These are phyloP conservation scores for Sebastes minor DNA, from an alignment of 2,797 vertebrate species.

Conservation along the genomic window DNA sequence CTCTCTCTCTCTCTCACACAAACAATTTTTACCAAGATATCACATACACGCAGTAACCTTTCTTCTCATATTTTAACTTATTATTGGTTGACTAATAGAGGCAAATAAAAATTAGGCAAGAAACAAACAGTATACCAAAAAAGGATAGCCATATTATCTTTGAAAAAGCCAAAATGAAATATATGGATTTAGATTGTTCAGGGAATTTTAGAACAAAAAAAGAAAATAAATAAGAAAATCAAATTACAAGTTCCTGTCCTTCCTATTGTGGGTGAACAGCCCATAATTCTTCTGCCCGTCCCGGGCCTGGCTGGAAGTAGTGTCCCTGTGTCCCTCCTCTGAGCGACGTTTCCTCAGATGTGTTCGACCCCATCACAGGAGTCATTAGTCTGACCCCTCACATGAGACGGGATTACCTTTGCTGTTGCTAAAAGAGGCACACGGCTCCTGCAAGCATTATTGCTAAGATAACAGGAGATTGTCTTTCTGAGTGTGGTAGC, in stretches of 20 bases:
- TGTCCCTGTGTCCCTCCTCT: background rate
- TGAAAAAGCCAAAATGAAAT: background rate
- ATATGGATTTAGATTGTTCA: background rate
- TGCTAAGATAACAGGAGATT: background rate
- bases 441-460: background rate
- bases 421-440: background rate
- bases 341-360: background rate
- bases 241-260: background rate
- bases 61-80: background rate
- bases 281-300: background rate
- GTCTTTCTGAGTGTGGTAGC: background rate
- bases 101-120: background rate
- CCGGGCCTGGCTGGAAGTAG: background rate
- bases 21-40: background rate
- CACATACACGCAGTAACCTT: background rate
- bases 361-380: background rate
- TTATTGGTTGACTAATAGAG: background rate
- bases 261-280: background rate
- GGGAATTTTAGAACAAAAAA: background rate
- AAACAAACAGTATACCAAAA: background rate
- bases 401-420: background rate
- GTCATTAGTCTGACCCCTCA: slow-evolving; percentile 6
- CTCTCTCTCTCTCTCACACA: background rate
- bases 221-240: background rate
- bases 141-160: background rate